Evolutionary conservation across 2,113 vertebrate species (phyloP), one percentile per base, ranked within the genome.

Genomic region (Drymodes brunneopygia): DNA sequence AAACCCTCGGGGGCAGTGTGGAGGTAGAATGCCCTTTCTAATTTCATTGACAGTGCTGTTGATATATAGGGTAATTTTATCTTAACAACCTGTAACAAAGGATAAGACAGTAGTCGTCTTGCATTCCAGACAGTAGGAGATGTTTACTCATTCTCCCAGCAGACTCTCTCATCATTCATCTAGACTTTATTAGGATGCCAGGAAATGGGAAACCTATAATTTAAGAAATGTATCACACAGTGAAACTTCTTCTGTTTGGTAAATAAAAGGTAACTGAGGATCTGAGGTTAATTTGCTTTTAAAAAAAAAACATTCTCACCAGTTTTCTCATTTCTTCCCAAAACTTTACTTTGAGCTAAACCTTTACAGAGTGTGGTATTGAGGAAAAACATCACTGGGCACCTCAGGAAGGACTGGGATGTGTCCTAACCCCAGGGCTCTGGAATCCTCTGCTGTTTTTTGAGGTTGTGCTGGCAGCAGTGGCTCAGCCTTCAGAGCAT

Each of bases 41-140:
- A 96, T 95, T 97, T 96, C 87, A 97, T 95, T 97, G 97, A 95
- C 97, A 95, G 92, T 51, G 47, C 88, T 72, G 86, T 78, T 97
- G 97, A 97, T 97, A 94, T 96, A 97, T 97, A 90, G 95, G 97
- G 95, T 71, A 97, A 97, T 97, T 97, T 97, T 97, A 96, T 97
- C 97, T 97, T 97, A 97, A 97, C 96, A 97, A 97, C 97, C 95
- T 97, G 96, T 97, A 97, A 97, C 97, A 97, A 97, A 97, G 97
- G 96, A 96, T 95, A 97, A 97, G 97, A 97, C 96, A 97, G 97
- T 97, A 97, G 97, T 94, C 35, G 2, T 95, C 96, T 73, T 97
- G 92, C 96, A 97, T 97, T 97, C 96, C 97, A 97, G 97, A 96
- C 96, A 92, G 97, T 97, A 97, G 97, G 97, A 96, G 97, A 97